phyloP scores from a whole-genome alignment of 2,888 invertebrate species.

The Athripsodes cinereus region DNA sequence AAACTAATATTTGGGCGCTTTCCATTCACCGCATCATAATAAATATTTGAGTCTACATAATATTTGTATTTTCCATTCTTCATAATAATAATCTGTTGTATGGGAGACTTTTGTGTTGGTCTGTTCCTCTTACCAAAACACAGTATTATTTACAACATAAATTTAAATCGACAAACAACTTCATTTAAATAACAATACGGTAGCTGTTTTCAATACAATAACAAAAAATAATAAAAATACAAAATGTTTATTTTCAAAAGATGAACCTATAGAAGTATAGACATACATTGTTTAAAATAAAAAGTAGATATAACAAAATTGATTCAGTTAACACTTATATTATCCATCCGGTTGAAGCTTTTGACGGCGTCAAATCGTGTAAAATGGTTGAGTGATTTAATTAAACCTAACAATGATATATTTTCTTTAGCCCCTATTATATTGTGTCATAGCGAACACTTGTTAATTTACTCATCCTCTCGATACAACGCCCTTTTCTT shows the following conservation, averaged over 20 bases:
- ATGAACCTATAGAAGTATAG: no score
- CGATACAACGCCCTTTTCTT: background rate
- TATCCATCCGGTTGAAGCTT: constrained; percentile 15
- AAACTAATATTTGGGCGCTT: no score
- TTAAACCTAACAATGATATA: constrained; percentile 27
- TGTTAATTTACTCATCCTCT: background rate
- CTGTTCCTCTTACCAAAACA: background rate
- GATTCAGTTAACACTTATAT: background rate
- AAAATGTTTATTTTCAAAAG: background rate
- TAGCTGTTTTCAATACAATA: no score
- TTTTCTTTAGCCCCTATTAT: constrained; percentile 15
- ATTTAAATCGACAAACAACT: background rate
- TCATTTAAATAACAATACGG: background rate
- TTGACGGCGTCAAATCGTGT: constrained; percentile 21
- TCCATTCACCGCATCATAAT: background rate
- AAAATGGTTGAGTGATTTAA: constrained; percentile 24
- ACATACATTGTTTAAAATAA: background rate
- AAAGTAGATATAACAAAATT: background rate
- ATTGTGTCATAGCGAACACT: background rate
- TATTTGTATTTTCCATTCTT: background rate
- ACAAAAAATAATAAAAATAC: background rate
- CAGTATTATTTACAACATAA: background rate
- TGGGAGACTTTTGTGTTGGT: background rate
- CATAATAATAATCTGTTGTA: background rate
- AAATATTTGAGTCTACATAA: background rate